Base-by-base conservation (phyloP, 2,888 invertebrate genomes). In the Pyrochroa serraticornis region DNA sequence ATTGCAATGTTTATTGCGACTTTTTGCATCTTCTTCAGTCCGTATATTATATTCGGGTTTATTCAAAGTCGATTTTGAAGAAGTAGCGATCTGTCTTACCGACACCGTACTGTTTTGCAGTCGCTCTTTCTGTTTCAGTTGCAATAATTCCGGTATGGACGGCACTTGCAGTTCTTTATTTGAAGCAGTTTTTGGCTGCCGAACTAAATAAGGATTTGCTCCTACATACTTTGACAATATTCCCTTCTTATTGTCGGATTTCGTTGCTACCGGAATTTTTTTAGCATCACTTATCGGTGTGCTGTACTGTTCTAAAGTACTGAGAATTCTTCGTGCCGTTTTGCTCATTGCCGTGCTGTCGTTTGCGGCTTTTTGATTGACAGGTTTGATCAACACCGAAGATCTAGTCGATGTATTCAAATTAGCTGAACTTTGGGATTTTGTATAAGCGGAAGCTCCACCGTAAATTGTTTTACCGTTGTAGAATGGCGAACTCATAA, bases 261-360 rank as follows among this genome's bases (percentile, higher is more conserved):
- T 78, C 30, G 75, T 64, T 39, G 77, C 77, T n/a, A 81, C 66
- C 1, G 91, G 91, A 75, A 93, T 90, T 72, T 89, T 88, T 71
- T 87, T 89, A 1, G 90, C 92, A 76, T 93, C 93, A 39, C 82
- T 82, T 46, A 93, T 79, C 0, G 94, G 92, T 1, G 93, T 90
- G 0, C 92, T 89, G 79, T 91, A 92, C 68, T 89, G 87, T 74
- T 94, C 92, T 51, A 95, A 80, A 3, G 92, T 84, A 69, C 91
- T 89, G 69, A 95, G 80, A 63, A 95, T 90, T 62, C 89, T 84
- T 68, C 88, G 86, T 0, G 94, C 89, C 3, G 93, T 90, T 63
- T 85, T 84, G 72, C 91, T 90, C 76, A 90, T 82, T 7, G 81
- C 80, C 22, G 81, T 72, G 50, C 76, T 75, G 38, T 71, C 71